phyloP scores from a whole-genome alignment of 2,888 invertebrate species.

The Frankliniella intonsa region DNA sequence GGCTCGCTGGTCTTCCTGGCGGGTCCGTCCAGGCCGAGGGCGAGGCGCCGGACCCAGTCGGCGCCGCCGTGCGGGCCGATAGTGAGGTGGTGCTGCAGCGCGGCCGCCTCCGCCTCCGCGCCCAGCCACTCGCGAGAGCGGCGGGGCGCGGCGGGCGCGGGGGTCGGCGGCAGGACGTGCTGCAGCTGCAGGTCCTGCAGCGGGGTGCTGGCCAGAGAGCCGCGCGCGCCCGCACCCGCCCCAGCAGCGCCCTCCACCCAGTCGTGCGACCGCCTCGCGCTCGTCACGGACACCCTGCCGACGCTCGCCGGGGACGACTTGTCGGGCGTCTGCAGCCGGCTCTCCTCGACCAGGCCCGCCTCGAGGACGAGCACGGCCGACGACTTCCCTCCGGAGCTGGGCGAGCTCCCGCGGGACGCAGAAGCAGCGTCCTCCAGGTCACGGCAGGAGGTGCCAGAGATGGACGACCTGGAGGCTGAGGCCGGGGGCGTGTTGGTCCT shows the following conservation, averaged over 20 bases:
- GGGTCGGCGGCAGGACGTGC: slow-evolving; percentile 28
- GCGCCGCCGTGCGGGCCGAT: slow-evolving; percentile 60
- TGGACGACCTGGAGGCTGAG: neutral
- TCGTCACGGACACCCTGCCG: neutral
- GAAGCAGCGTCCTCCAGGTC: neutral
- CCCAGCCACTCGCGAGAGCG: slow-evolving; percentile 38
- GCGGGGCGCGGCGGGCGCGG: slow-evolving; percentile 27
- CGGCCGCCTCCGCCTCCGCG: slow-evolving; percentile 37
- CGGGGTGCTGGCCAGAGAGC: neutral
- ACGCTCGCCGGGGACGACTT: slow-evolving; percentile 28
- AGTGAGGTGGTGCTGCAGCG: slow-evolving; percentile 53
- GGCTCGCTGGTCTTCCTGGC: slow-evolving; percentile 48
- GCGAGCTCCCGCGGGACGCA: neutral
- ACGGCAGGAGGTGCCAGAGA: neutral
- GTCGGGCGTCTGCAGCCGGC: slow-evolving; percentile 25
- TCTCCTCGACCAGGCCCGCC: neutral
- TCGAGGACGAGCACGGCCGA: neutral
- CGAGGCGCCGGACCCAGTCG: slow-evolving; percentile 63
- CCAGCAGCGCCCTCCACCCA: neutral
- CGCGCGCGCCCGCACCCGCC: neutral
- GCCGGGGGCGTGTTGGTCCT: slow-evolving; percentile 4
- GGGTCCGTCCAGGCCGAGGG: slow-evolving; percentile 44
- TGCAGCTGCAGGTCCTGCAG: slow-evolving; percentile 27
- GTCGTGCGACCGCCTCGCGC: neutral
- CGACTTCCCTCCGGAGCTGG: neutral